Base-by-base conservation (phyloP, 2,113 vertebrate genomes). In the Orthonyx spaldingii region DNA sequence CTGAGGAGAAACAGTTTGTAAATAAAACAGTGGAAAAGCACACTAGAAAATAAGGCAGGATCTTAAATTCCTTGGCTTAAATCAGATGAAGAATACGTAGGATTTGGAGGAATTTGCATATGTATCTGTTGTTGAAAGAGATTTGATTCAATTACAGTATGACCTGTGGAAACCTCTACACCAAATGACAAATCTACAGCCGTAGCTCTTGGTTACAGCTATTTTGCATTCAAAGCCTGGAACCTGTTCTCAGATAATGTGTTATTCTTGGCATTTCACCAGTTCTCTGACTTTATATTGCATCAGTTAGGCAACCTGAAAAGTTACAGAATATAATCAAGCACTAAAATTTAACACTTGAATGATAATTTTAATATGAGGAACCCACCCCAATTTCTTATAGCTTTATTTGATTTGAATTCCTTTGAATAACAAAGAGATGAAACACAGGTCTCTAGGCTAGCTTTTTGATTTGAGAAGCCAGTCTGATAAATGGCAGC, bases 311-410 rank as follows among this genome's bases (percentile, higher is more conserved):
- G 71, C 32, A 37, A 66, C 26, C 18, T 83, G 77, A 87, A 90
- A 69, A 61, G 44, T 84, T 80, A 82, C 41, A 42, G 33, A 55
- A 44, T 64, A 46, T 60, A 93, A 93, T 88, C 52, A 77, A 91
- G 63, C 6, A 46, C 65, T 76, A 44, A 87, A 77, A 74, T 89
- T 18, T 80, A 93, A 66, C 60, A 71, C 21, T 88, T 57, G 32
- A 79, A 26, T 59, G 46, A 72, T 90, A 81, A 90, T 95, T 95
- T 88, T 80, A 81, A 87, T 96, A 78, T 63, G 35, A 69, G 9
- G 22, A 84, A 39, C 22, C 19, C 23, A 68, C 23, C 41, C 11
- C 64, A 22, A n/a, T 90, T 87, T 77, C 57, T 76, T 44, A 68
- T 55, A 65, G 32, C n/a, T 41, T 79, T 39, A 70, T 91, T 84